These are phyloP conservation scores for Psilopogon haemacephalus DNA, from an alignment of 2,113 vertebrate genomes.

Conservation along the genomic window DNA sequence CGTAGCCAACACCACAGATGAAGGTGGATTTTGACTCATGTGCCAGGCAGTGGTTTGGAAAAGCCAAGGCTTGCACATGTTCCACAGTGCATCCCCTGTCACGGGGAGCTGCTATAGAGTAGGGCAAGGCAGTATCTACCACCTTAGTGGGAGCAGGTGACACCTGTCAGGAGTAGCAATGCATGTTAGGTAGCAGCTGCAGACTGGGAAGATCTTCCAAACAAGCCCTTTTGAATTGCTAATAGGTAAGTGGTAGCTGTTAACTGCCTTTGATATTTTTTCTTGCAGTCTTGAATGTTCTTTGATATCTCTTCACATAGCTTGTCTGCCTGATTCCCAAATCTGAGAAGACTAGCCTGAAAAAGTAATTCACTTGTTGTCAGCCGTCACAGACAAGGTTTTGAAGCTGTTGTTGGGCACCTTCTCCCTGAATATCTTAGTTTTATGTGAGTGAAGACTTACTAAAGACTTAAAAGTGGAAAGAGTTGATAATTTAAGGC, in stretches of 20 bases:
- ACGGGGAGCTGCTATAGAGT: background rate
- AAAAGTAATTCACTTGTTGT: background rate
- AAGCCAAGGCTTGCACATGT: fast-evolving
- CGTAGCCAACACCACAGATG: background rate
- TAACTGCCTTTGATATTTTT: slow-evolving; percentile 15
- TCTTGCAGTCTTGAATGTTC: background rate
- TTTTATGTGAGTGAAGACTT: background rate
- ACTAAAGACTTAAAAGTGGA: background rate
- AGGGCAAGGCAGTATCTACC: background rate
- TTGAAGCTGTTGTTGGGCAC: background rate
- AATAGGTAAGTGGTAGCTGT: background rate
- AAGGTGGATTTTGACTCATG: background rate
- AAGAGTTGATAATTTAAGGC: background rate
- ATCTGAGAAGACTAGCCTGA: background rate
- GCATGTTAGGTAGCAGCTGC: background rate
- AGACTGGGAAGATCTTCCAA: background rate
- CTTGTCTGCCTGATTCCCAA: background rate
- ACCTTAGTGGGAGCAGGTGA: background rate
- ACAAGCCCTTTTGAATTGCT: slow-evolving; percentile 14
- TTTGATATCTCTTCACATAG: background rate
- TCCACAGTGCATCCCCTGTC: background rate
- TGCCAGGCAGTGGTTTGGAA: background rate
- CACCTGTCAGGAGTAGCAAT: background rate
- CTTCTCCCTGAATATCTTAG: background rate
- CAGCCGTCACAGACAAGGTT: background rate